Percentiles rank a stretch among this genome's conserved stretches.
phyloP scores from a whole-genome alignment of 2,888 invertebrate genomes.

The Drosophila paranaensis region DNA sequence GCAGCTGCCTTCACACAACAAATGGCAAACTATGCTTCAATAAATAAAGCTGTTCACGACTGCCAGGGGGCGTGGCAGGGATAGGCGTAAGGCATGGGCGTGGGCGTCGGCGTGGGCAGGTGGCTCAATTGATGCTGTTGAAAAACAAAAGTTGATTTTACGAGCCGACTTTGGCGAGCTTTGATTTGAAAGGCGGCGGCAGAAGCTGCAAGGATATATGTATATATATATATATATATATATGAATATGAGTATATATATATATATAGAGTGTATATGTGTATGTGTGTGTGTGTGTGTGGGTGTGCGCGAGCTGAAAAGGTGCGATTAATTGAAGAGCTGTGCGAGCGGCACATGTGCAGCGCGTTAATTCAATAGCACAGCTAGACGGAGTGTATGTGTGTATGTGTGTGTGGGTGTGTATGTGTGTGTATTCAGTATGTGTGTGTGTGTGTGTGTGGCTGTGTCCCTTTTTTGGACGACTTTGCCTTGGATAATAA shows the following conservation, averaged over 20 bases:
- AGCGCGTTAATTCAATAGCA: conserved; percentile 60
- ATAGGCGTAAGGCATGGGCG: no score
- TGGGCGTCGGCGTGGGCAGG: background rate
- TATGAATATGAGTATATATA: background rate
- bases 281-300: conserved; percentile 2
- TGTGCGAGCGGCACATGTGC: conserved; percentile 33
- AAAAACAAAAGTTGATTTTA: conserved; percentile 60
- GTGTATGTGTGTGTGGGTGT: background rate
- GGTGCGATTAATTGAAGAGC: conserved; percentile 82
- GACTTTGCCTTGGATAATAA: conserved; percentile 58
- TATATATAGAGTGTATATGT: background rate
- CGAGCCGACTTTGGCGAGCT: conserved; percentile 50
- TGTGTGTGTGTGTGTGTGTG: background rate
- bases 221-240: background rate
- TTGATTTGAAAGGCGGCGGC: conserved; percentile 43
- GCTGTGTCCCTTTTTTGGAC: conserved; percentile 43
- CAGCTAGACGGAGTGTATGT: conserved; percentile 5
- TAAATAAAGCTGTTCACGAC: conserved; percentile 63
- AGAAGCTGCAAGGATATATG: background rate
- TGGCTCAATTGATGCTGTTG: conserved; percentile 17
- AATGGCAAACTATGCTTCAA: conserved; percentile 75
- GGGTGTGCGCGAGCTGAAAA: conserved; percentile 55
- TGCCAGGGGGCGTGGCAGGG: background rate
- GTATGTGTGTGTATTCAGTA: background rate
- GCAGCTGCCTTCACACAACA: conserved; percentile 18